These are phyloP conservation scores for Apotomis turbidana DNA, from an alignment of 2,888 invertebrate genomes.

Conservation along the genomic window DNA sequence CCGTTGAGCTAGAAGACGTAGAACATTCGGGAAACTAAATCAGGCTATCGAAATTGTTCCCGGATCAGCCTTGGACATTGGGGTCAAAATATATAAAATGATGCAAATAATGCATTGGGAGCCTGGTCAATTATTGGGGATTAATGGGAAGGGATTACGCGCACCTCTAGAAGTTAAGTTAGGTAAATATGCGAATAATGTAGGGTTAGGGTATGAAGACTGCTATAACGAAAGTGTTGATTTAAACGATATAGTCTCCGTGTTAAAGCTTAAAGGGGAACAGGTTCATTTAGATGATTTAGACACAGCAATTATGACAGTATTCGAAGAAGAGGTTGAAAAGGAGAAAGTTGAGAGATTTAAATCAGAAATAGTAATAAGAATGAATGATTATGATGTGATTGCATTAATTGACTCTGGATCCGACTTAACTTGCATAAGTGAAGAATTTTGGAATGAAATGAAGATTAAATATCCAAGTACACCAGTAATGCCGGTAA, in stretches of 20 bases:
- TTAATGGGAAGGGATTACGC: constrained; percentile 10
- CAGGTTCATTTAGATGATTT: no score
- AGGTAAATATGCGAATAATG: no score
- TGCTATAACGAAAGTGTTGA: no score
- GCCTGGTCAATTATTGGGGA: constrained; percentile 21
- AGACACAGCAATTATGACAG: neutral
- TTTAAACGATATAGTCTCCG: no score
- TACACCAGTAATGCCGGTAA: constrained; percentile 24
- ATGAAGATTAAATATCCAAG: neutral
- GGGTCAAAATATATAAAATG: constrained; percentile 12
- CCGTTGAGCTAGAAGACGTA: neutral
- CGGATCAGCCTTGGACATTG: constrained; percentile 17
- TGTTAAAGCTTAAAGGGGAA: neutral
- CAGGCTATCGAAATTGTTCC: constrained; percentile 12
- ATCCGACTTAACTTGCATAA: constrained; percentile 43
- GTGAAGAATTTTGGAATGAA: constrained; percentile 19
- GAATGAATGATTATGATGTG: constrained; percentile 10
- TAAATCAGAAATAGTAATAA: constrained; percentile 32
- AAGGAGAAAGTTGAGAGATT: neutral
- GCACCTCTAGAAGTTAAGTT: neutral
- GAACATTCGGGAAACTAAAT: constrained; percentile 27
- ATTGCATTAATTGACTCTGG: constrained; percentile 40
- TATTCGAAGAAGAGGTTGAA: constrained; percentile 8
- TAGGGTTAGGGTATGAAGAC: no score
- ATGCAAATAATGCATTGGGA: constrained; percentile 35